These are phyloP conservation scores for Apamea epomidion DNA, from an alignment of 2,888 invertebrate genomes.

Conservation along the genomic window DNA sequence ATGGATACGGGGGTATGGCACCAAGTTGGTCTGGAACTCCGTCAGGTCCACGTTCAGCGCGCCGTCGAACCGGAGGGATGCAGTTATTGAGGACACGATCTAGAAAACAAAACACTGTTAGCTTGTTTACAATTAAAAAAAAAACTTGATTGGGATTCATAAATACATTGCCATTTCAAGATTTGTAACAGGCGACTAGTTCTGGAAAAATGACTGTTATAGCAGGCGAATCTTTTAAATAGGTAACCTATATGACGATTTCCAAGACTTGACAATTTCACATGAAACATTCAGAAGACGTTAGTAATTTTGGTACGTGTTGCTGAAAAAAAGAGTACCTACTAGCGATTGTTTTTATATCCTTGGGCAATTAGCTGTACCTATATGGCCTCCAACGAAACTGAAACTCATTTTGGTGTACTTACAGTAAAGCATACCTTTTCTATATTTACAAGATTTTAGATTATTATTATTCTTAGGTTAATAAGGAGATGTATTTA, in stretches of 20 bases:
- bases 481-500: too few species aligned
- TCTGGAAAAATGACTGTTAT: not conserved
- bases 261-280: too few species aligned
- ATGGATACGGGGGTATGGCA: slow-evolving; percentile 98
- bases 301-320: not conserved
- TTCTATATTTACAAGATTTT: not conserved
- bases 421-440: not conserved
- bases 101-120: slow-evolving; percentile 78
- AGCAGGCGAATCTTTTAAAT: not conserved
- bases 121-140: not conserved
- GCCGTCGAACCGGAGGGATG: slow-evolving; percentile 97
- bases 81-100: slow-evolving; percentile 98
- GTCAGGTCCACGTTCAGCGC: slow-evolving; percentile 98
- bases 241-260: not conserved
- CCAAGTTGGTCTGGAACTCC: slow-evolving; percentile 98
- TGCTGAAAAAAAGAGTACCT: not conserved
- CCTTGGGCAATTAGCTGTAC: not conserved
- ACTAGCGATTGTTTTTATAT: not conserved
- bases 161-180: not conserved
- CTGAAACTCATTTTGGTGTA: not conserved
- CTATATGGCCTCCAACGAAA: not conserved
- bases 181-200: not conserved
- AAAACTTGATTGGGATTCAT: not conserved
- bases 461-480: too few species aligned
- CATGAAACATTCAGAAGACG: too few species aligned